Percentiles rank a stretch among this genome's conserved stretches.
Evolutionary conservation across 2,797 vertebrate genomes (phyloP).

Genomic region (Loriculus beryllinus): DNA sequence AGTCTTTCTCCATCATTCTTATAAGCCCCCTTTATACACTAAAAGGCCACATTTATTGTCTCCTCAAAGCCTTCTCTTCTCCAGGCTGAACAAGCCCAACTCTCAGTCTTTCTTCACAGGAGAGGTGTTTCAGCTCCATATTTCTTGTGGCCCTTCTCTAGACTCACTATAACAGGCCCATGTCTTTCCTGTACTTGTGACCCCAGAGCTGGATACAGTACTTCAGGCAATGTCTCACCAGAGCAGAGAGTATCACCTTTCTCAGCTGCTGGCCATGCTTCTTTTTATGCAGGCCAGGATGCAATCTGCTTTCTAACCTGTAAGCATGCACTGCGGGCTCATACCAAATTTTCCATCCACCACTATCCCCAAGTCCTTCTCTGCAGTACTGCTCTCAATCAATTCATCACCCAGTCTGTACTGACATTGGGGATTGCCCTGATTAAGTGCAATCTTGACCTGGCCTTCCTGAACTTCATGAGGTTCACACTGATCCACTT

Average conservation of each 20-base stretch:
- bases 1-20: background rate
- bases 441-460: background rate
- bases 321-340: background rate
- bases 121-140: background rate
- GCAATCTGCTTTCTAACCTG: background rate
- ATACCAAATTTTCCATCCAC: background rate
- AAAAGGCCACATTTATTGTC: background rate
- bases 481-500: background rate
- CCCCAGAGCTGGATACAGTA: background rate
- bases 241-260: background rate
- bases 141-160: background rate
- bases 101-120: background rate
- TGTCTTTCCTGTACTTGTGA: background rate
- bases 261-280: background rate
- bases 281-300: background rate
- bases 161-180: background rate
- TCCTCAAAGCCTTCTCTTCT: background rate
- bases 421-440: background rate
- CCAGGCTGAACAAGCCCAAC: background rate
- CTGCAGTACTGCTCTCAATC: background rate
- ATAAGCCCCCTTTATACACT: no score
- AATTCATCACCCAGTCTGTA: background rate
- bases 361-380: background rate
- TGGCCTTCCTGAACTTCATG: background rate
- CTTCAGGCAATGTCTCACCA: background rate